Conservation (phyloP, 2,113 vertebrate genomes). For the Podarcis cretensis region DNA sequence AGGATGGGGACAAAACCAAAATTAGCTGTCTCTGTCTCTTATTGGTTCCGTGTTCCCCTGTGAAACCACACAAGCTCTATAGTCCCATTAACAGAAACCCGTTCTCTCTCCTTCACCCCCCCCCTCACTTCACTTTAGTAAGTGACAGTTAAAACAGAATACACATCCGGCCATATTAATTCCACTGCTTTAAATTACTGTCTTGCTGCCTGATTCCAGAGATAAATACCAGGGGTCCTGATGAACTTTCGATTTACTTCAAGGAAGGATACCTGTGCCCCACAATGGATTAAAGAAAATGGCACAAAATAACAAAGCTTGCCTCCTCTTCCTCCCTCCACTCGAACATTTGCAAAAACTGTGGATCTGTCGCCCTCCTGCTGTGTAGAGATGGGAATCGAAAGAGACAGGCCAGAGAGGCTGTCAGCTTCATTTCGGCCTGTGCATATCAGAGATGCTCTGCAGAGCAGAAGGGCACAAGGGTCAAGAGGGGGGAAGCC, state of each 20-base stretch:
- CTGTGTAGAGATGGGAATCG: constrained; percentile 8
- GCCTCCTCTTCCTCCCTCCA: constrained; percentile 49
- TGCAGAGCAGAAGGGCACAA: not conserved
- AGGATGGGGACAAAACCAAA: too few relatives aligned
- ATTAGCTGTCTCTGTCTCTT: too few relatives aligned
- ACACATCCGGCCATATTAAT: constrained; percentile 31
- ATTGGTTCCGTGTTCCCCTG: not conserved
- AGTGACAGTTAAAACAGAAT: constrained; percentile 53
- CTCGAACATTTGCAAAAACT: not conserved
- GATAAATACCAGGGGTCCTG: constrained; percentile 31
- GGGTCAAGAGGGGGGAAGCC: not conserved
- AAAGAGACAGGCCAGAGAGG: not conserved
- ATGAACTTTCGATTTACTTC: constrained; percentile 50
- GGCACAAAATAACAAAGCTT: constrained; percentile 35
- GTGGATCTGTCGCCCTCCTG: not conserved
- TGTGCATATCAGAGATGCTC: constrained; percentile 3
- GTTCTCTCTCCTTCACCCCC: constrained; percentile 29
- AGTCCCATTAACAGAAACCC: constrained; percentile 54
- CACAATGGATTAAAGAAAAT: constrained; percentile 34
- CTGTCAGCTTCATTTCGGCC: not conserved
- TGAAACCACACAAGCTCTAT: not conserved
- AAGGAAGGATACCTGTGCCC: constrained; percentile 13
- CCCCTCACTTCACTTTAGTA: constrained; percentile 24
- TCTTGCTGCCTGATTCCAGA: constrained; percentile 49
- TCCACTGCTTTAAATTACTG: constrained; percentile 44